A percentile compares a stretch with the other conserved stretches of the same genome.
Conservation (phyloP, 2,888 invertebrate genomes). For the Abrostola triplasia region DNA sequence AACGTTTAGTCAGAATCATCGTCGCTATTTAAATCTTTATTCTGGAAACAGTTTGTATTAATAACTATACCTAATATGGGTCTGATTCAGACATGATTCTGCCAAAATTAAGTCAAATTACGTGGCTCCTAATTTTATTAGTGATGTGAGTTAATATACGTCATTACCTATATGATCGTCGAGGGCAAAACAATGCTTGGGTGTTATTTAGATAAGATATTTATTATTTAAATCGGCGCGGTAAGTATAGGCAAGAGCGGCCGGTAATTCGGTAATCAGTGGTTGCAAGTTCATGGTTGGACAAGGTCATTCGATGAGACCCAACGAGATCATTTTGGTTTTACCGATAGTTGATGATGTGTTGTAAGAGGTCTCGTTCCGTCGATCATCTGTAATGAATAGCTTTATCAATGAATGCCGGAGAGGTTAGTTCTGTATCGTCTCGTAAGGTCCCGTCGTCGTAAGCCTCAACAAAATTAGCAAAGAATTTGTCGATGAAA, state of each 20-base stretch:
- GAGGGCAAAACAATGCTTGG: slow-evolving; percentile 81
- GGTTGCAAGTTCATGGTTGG: slow-evolving; percentile 77
- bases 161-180: slow-evolving; percentile 77
- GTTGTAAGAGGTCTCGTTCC: slow-evolving; percentile 59
- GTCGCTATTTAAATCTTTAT: slow-evolving; percentile 55
- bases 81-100: slow-evolving; percentile 81
- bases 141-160: slow-evolving; percentile 82
- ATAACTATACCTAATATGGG: slow-evolving; percentile 59
- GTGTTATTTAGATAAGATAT: slow-evolving; percentile 87
- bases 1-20: slow-evolving; percentile 31
- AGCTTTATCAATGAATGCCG: background rate
- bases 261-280: slow-evolving; percentile 87
- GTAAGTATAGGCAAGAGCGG: slow-evolving; percentile 84
- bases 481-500: too few relatives aligned
- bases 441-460: too few relatives aligned
- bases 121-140: slow-evolving; percentile 85
- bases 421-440: background rate
- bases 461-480: too few relatives aligned
- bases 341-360: slow-evolving; percentile 56
- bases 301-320: slow-evolving; percentile 77
- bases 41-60: slow-evolving; percentile 71
- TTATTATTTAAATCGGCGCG: slow-evolving; percentile 87
- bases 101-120: slow-evolving; percentile 84
- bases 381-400: slow-evolving; percentile 39
- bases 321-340: slow-evolving; percentile 76